A percentile compares a stretch with the other conserved stretches of the same genome.
Evolutionary conservation across 2,113 vertebrate species (phyloP).

Genomic region (Grantiella picta): DNA sequence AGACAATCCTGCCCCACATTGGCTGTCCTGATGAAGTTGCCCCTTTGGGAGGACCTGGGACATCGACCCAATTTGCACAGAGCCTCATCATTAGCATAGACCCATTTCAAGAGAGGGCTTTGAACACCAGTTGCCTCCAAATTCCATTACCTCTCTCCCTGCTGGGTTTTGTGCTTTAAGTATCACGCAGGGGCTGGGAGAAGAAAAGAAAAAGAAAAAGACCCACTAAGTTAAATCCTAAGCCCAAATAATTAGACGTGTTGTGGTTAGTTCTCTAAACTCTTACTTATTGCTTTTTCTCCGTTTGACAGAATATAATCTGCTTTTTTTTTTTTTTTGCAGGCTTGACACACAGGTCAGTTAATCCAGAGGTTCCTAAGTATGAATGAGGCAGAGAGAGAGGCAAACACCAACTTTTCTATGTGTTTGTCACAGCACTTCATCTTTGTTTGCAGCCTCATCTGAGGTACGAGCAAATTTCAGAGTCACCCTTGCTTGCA

Average conservation of each 20-base stretch:
- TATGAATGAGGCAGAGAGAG: background rate
- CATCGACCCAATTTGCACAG: background rate
- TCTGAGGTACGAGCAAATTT: conserved; percentile 2
- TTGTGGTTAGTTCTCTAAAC: conserved; percentile 37
- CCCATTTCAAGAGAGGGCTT: conserved; percentile 22
- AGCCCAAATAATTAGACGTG: conserved; percentile 32
- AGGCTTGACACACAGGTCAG: background rate
- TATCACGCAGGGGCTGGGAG: conserved; percentile 11
- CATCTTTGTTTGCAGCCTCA: conserved; percentile 26
- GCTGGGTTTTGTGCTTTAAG: conserved; percentile 60
- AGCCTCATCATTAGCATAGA: conserved; percentile 3
- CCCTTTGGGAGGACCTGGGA: background rate
- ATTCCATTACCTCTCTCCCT: conserved; percentile 59
- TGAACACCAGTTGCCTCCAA: conserved; percentile 52
- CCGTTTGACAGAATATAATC: conserved; percentile 18
- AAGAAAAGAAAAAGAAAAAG: conserved; percentile 40
- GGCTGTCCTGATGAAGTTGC: background rate
- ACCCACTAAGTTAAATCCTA: conserved; percentile 24
- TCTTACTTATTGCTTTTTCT: conserved; percentile 21
- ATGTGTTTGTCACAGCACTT: conserved; percentile 6
- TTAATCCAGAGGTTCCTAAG: background rate
- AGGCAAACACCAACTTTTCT: conserved; percentile 3
- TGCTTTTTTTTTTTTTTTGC: background rate
- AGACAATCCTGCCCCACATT: background rate
- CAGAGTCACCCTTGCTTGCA: background rate